Base-by-base conservation (phyloP, 2,797 vertebrate species). In the Gallinago stenura region DNA sequence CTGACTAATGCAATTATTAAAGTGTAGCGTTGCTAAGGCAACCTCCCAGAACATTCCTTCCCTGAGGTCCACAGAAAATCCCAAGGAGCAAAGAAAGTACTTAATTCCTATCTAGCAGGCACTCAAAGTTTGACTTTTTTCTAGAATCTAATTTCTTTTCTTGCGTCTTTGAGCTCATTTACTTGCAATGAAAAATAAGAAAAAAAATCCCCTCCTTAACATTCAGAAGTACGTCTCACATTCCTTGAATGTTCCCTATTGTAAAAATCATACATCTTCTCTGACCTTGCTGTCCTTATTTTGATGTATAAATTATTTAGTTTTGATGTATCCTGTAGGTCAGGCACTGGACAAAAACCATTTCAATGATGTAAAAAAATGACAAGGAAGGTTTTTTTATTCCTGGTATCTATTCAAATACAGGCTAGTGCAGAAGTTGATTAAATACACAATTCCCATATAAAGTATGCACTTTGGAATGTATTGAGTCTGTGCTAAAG, bases 281-380 rank as follows among this genome's bases (percentile, higher is more conserved):
- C 90, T 96, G 94, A 97, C 90, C 86, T 98, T 96, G 87, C 96
- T 97, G 72, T 96, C 94, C 96, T 97, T 97, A 87, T 96, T 98
- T 97, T 97, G 81, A 96, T 97, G 96, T 68, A 95, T 96, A 96
- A 98, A 95, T 96, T 97, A 97, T 97, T 97, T 93, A 95, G 56
- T 79, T 96, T 93, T 71, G 65, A 41, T 87, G 75, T 87, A 82
- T 97, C 92, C 83, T 95, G 88, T 87, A 96, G 90, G 93, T 96
- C 91, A 96, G 93, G 95, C 73, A 93, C 73, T 75, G 78, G 87
- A 90, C 46, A 96, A 95, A 96, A 97, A 50, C 0, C 66, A 91
- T 97, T 92, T 77, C 50, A 93, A 71, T 91, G 65, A 87, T 68
- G 84, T 94, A 85, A 93, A 90, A 90, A 94, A 66, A 90, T 87